A percentile compares a stretch with the other conserved stretches of the same genome.
Evolutionary conservation across 2,113 vertebrate genomes (phyloP).

Genomic region (Hassar affinis): DNA sequence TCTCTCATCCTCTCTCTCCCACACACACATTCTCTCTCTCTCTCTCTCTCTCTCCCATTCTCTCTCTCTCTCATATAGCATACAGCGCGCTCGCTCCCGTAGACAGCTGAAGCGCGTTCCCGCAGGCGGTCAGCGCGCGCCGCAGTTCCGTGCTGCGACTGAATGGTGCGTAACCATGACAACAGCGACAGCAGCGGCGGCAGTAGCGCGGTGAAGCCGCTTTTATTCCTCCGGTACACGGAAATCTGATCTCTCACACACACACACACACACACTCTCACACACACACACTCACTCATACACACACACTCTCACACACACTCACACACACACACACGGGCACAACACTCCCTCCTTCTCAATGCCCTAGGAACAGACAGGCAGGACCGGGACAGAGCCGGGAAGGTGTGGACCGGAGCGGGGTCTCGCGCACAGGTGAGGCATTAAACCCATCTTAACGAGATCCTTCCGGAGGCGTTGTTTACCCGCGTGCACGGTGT

Average conservation of each 20-base stretch:
- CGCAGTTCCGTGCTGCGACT: slow-evolving; percentile 64
- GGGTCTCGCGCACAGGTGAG: slow-evolving; percentile 30
- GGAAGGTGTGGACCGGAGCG: slow-evolving; percentile 8
- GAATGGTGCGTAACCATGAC: slow-evolving; percentile 78
- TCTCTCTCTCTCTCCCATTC: background rate
- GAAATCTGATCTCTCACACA: background rate
- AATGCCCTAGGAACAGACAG: background rate
- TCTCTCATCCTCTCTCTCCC: too few relatives aligned
- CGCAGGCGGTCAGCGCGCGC: background rate
- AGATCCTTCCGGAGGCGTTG: background rate
- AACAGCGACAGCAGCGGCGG: slow-evolving; percentile 73
- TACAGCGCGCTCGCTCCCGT: slow-evolving; percentile 27
- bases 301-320: too few relatives aligned
- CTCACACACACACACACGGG: background rate
- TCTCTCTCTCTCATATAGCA: background rate
- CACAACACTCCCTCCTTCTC: background rate
- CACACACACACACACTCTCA: background rate
- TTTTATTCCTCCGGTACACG: slow-evolving; percentile 14
- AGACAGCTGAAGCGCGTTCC: slow-evolving; percentile 19
- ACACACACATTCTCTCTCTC: too few relatives aligned
- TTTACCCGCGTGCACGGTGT: background rate
- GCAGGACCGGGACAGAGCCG: background rate
- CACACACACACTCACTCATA: background rate
- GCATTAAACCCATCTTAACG: background rate
- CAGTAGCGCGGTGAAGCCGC: slow-evolving; percentile 4